phyloP scores from a whole-genome alignment of 2,888 invertebrate species.

The Magallana nippona region DNA sequence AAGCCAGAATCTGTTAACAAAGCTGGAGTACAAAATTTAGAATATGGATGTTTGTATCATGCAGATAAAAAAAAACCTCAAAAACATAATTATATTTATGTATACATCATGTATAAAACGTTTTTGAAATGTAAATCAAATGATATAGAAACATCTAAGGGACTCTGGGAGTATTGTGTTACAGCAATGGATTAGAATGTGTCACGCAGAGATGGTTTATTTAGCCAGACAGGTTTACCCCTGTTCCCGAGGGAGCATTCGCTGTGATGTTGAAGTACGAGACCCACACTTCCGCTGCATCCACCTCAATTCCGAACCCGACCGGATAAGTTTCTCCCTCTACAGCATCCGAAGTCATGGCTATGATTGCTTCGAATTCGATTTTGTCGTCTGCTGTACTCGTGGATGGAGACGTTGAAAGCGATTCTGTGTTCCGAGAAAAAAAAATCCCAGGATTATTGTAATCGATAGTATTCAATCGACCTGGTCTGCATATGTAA shows the following conservation, averaged over 20 bases:
- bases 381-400: constrained; percentile 31
- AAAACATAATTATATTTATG: too few relatives aligned
- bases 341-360: constrained; percentile 7
- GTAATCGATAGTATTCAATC: neutral
- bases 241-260: neutral
- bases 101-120: too few relatives aligned
- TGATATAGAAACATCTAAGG: too few relatives aligned
- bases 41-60: too few relatives aligned
- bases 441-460: neutral
- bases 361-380: constrained; percentile 39
- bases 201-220: too few relatives aligned
- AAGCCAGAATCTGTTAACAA: too few relatives aligned
- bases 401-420: neutral
- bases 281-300: constrained; percentile 47
- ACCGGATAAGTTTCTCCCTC: constrained; percentile 38
- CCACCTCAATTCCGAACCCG: constrained; percentile 48
- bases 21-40: too few relatives aligned
- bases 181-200: too few relatives aligned
- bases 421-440: neutral
- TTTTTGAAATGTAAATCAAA: too few relatives aligned
- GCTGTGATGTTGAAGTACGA: constrained; percentile 43
- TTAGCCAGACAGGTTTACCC: neutral
- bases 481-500: neutral
- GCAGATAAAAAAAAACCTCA: too few relatives aligned
- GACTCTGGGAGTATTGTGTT: too few relatives aligned